phyloP scores from a whole-genome alignment of 2,797 vertebrate species.

The Diglossa cyanea region DNA sequence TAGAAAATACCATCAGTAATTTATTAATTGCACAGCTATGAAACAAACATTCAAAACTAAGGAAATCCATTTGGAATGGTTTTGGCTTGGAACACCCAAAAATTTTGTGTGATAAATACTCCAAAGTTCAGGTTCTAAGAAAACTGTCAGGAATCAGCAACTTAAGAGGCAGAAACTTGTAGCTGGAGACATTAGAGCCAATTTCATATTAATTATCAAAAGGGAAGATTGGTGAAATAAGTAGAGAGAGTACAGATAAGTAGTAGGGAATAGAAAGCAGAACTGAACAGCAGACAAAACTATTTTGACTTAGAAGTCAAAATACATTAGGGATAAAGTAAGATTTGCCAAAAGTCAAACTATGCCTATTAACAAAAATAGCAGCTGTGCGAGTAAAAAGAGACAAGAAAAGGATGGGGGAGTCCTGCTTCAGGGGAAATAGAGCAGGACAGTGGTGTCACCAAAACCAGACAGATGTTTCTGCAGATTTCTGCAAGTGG shows the following conservation, averaged over 20 bases:
- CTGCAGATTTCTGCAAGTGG: not conserved
- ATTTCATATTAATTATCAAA: not conserved
- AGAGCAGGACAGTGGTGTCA: not conserved
- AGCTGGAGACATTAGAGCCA: not conserved
- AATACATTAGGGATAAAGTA: not conserved
- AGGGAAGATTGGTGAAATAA: not conserved
- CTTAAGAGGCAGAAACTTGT: not conserved
- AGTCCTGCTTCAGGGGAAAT: not conserved
- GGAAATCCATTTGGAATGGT: not conserved
- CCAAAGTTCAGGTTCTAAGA: not conserved
- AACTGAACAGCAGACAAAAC: not conserved
- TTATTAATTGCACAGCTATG: not conserved
- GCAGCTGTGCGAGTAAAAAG: not conserved
- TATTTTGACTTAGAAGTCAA: not conserved
- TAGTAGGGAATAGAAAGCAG: not conserved
- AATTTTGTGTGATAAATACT: not conserved
- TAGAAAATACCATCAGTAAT: not conserved
- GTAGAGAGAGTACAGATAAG: not conserved
- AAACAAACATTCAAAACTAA: slow-evolving; percentile 17
- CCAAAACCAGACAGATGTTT: not conserved
- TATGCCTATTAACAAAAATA: not conserved
- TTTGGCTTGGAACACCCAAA: not conserved
- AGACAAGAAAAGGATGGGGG: not conserved
- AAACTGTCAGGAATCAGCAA: not conserved
- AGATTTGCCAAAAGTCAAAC: not conserved